phyloP scores from a whole-genome alignment of 1,140 invertebrate genomes.

The Pararge aegeria region DNA sequence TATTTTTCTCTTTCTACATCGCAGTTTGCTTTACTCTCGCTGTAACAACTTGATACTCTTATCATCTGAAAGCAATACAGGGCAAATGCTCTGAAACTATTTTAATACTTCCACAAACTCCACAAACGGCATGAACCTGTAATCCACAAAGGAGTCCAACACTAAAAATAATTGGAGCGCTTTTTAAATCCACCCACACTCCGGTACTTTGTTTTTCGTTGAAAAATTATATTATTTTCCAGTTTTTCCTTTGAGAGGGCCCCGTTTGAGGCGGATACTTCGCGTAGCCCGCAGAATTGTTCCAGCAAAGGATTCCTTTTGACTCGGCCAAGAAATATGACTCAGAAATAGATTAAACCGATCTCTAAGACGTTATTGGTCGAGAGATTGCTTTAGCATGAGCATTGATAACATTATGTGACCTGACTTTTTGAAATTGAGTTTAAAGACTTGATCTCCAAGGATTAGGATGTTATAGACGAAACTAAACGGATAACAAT shows the following conservation, averaged over 20 bases:
- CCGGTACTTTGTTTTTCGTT: constrained; percentile 11
- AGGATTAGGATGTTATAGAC: no score
- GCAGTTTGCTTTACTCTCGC: no score
- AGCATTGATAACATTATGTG: no score
- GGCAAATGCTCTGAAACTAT: neutral
- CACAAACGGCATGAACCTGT: neutral
- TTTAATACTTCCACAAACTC: neutral
- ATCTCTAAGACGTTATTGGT: neutral
- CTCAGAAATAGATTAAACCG: constrained; percentile 2
- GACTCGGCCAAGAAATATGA: neutral
- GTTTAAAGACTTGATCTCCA: no score
- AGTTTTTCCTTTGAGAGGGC: constrained; percentile 33
- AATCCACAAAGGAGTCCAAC: constrained; percentile 5
- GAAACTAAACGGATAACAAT: no score
- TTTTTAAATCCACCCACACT: neutral
- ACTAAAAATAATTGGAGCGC: constrained; percentile 18
- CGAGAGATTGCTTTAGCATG: neutral
- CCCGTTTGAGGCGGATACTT: constrained; percentile 32
- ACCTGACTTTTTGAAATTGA: no score
- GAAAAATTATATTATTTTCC: constrained; percentile 33
- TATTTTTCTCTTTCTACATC: no score
- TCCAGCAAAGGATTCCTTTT: constrained; percentile 30
- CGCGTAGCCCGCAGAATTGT: constrained; percentile 26
- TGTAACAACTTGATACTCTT: no score
- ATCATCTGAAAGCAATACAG: no score